phyloP scores from a whole-genome alignment of 1,140 invertebrate species.

The Zophobas morio region DNA sequence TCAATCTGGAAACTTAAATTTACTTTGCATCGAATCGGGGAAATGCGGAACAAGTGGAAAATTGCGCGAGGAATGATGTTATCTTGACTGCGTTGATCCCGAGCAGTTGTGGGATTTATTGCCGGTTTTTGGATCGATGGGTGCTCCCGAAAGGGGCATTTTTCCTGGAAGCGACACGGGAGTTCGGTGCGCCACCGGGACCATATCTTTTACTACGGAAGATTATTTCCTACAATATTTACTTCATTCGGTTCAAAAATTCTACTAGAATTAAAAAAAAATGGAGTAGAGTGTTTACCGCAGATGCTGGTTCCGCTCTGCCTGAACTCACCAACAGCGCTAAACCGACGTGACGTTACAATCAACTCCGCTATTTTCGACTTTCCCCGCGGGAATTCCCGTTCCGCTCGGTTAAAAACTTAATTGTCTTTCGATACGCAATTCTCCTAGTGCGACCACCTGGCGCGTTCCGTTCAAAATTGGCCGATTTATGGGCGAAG shows the following conservation, averaged over 20 bases:
- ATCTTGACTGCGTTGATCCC: slow-evolving; percentile 6
- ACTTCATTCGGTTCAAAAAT: too few relatives aligned
- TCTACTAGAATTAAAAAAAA: too few relatives aligned
- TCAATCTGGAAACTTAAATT: slow-evolving; percentile 30
- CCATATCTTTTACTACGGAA: too few relatives aligned
- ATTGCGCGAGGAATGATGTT: neutral
- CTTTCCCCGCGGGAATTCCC: neutral
- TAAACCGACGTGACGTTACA: too few relatives aligned
- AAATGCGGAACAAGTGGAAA: neutral
- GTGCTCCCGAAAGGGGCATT: neutral
- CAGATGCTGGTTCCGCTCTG: too few relatives aligned
- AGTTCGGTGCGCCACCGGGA: neutral
- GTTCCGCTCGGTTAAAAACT: slow-evolving; percentile 16
- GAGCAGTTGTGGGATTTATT: slow-evolving; percentile 1
- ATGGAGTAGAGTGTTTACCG: too few relatives aligned
- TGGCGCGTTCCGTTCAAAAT: neutral
- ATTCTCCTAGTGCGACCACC: neutral
- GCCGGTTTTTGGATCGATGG: neutral
- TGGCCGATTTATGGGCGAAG: slow-evolving; percentile 23
- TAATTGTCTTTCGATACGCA: slow-evolving; percentile 7
- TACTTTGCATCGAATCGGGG: slow-evolving; percentile 18
- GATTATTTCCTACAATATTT: too few relatives aligned
- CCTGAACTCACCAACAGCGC: too few relatives aligned
- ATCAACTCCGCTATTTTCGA: too few relatives aligned
- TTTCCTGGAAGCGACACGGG: neutral